Conservation (phyloP, 2,888 invertebrate species). For the Minunthozetes semirufus region DNA sequence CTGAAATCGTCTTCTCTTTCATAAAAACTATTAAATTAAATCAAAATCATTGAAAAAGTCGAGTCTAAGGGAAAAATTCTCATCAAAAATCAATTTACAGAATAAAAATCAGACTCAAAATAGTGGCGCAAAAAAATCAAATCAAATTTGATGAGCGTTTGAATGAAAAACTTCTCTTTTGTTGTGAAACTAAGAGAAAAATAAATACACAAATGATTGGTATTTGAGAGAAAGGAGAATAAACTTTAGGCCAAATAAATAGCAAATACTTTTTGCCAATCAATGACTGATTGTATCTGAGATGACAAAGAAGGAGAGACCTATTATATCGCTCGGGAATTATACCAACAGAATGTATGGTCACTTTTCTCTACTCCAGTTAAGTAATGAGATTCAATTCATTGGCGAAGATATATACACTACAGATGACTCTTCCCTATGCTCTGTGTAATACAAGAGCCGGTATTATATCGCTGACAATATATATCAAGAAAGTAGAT, state of each 20-base stretch:
- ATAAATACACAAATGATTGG: constrained; percentile 27
- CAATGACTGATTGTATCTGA: constrained; percentile 26
- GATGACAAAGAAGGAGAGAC: constrained; percentile 22
- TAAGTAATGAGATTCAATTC: constrained; percentile 30
- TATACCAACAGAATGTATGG: constrained; percentile 5
- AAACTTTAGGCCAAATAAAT: constrained; percentile 11
- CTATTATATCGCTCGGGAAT: constrained; percentile 20
- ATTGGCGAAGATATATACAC: constrained; percentile 12
- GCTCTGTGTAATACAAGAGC: constrained; percentile 12
- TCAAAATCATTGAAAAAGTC: neutral
- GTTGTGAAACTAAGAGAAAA: neutral
- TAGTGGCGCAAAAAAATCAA: neutral
- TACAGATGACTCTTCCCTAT: neutral
- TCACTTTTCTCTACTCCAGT: constrained; percentile 21
- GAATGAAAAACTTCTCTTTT: neutral
- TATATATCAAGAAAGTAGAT: constrained; percentile 24
- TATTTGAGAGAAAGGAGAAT: constrained; percentile 5
- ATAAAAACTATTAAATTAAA: constrained; percentile 18
- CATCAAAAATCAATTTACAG: constrained; percentile 20
- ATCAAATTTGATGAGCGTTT: neutral
- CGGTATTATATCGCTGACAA: constrained; percentile 27
- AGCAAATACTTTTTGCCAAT: constrained; percentile 26
- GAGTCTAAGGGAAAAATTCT: neutral
- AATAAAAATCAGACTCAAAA: constrained; percentile 2
- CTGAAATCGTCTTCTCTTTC: neutral